Conservation (phyloP, 2,113 vertebrate species). For the Grammomys surdaster region DNA sequence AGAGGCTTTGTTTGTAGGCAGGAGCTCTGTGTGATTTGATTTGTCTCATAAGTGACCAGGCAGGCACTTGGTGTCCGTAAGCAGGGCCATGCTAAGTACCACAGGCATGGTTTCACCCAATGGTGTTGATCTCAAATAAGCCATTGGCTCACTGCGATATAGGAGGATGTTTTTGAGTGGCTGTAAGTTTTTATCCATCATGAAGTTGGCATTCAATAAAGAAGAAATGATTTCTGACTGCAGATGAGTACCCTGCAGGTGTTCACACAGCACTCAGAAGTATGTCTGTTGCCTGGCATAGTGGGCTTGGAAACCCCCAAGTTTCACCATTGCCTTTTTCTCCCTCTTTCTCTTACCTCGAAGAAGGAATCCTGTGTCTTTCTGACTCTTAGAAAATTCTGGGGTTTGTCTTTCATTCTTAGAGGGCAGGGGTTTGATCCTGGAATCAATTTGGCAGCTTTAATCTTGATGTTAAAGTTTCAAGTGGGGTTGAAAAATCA, state of each 20-base stretch:
- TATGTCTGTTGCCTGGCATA: not conserved
- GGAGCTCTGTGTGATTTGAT: constrained; percentile 13
- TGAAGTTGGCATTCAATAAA: constrained; percentile 14
- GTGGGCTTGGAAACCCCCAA: constrained; percentile 38
- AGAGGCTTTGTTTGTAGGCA: constrained; percentile 4
- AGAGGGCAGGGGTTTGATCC: constrained; percentile 58
- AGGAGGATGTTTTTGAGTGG: constrained; percentile 51
- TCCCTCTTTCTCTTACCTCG: constrained; percentile 13
- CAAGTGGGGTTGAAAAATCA: constrained; percentile 69
- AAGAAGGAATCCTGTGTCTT: constrained; percentile 23
- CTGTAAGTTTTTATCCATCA: constrained; percentile 35
- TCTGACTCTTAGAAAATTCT: constrained; percentile 58
- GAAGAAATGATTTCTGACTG: constrained; percentile 15
- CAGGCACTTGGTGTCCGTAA: not conserved
- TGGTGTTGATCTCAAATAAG: not conserved
- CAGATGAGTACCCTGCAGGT: constrained; percentile 13
- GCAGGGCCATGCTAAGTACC: not conserved
- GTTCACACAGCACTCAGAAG: constrained; percentile 32
- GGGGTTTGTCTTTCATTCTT: constrained; percentile 78
- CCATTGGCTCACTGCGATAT: not conserved
- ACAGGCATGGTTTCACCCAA: not conserved
- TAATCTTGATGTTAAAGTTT: constrained; percentile 71
- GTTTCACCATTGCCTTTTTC: constrained; percentile 59
- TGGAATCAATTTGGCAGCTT: constrained; percentile 61
- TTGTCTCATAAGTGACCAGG: constrained; percentile 5